Percentiles rank a stretch among this genome's conserved stretches.
Conservation (phyloP, 2,113 vertebrate species). For the Gallinago media region DNA sequence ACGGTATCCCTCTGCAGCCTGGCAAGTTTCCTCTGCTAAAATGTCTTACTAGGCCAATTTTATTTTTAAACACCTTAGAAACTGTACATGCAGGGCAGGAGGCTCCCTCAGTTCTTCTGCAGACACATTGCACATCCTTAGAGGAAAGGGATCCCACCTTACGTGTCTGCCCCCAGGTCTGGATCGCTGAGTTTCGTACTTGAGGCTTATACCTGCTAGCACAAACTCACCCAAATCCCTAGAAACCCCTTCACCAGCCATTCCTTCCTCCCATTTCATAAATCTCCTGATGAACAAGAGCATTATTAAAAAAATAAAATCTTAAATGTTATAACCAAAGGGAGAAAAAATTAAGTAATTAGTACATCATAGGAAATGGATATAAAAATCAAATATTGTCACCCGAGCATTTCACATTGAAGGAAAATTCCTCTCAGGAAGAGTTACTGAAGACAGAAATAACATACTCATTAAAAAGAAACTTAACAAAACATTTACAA, state of each 20-base stretch:
- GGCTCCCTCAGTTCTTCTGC: rapidly evolving
- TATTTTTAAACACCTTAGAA: too few species aligned
- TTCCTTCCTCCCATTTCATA: not conserved
- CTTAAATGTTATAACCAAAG: not conserved
- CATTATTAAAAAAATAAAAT: not conserved
- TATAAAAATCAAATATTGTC: not conserved
- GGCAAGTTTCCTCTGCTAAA: not conserved
- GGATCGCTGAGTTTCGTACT: rapidly evolving
- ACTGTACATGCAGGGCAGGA: rapidly evolving
- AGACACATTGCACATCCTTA: not conserved
- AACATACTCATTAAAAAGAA: not conserved
- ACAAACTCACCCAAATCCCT: rapidly evolving
- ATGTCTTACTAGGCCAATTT: not conserved
- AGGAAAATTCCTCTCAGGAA: not conserved
- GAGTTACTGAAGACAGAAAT: not conserved
- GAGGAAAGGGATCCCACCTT: not conserved
- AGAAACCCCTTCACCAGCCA: not conserved
- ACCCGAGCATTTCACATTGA: not conserved
- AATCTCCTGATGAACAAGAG: not conserved
- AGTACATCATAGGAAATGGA: too few species aligned
- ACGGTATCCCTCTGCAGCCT: rapidly evolving
- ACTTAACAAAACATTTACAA: not conserved
- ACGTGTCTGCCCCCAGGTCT: rapidly evolving
- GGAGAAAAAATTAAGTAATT: not conserved
- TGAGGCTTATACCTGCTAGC: not conserved